phyloP scores from a whole-genome alignment of 2,888 invertebrate genomes.

The Pocota personata region DNA sequence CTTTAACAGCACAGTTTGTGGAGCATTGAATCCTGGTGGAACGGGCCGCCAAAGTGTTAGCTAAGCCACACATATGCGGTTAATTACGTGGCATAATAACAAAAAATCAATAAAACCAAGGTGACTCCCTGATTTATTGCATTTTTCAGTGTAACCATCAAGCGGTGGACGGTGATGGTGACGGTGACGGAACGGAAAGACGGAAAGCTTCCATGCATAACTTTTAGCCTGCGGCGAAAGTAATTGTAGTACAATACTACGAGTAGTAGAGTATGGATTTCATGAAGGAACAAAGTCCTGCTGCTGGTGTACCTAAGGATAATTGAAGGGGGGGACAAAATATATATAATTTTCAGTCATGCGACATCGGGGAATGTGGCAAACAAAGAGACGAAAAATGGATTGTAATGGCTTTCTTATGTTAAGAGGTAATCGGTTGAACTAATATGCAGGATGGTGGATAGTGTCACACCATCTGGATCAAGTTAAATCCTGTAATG shows the following conservation, averaged over 20 bases:
- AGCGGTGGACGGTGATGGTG: neutral
- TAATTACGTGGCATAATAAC: slow-evolving; percentile 72
- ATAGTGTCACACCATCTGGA: too few species aligned
- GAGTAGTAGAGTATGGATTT: slow-evolving; percentile 25
- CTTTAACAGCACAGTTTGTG: slow-evolving; percentile 42
- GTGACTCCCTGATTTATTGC: slow-evolving; percentile 73
- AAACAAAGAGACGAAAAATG: neutral
- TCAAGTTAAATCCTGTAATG: too few species aligned
- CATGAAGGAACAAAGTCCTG: slow-evolving; percentile 6
- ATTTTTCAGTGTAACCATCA: slow-evolving; percentile 60
- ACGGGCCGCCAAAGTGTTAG: slow-evolving; percentile 54
- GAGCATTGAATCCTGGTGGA: neutral
- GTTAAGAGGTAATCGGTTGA: neutral
- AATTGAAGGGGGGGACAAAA: slow-evolving; percentile 12
- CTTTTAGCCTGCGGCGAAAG: slow-evolving; percentile 51
- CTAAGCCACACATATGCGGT: slow-evolving; percentile 70
- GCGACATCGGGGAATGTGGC: slow-evolving; percentile 43
- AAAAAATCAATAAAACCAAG: slow-evolving; percentile 73
- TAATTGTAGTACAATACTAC: slow-evolving; percentile 41
- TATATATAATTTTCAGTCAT: slow-evolving; percentile 54
- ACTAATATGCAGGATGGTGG: neutral
- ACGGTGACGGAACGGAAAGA: slow-evolving; percentile 2
- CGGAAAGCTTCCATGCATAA: slow-evolving; percentile 52
- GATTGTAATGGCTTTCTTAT: slow-evolving; percentile 18
- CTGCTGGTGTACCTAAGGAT: neutral